Evolutionary conservation across 2,797 vertebrate species (phyloP).

Genomic region (Xiphorhynchus erythropygius): DNA sequence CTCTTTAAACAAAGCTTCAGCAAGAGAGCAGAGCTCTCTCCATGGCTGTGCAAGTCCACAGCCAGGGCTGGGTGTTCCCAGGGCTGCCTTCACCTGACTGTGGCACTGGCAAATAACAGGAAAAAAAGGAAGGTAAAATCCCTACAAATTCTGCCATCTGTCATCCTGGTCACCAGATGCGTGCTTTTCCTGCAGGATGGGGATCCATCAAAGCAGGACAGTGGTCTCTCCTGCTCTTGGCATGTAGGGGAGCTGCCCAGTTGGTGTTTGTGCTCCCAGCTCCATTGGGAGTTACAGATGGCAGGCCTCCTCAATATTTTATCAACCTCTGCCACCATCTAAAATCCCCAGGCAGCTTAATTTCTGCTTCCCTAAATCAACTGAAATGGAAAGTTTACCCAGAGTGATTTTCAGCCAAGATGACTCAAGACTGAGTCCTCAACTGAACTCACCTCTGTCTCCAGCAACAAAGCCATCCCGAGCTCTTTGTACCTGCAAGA

Average conservation of each 20-base stretch:
- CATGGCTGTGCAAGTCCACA: rapidly evolving
- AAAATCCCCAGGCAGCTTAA: slow-evolving; percentile 22
- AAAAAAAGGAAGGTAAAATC: neutral
- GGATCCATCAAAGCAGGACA: neutral
- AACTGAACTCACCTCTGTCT: neutral
- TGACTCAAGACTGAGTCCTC: slow-evolving; percentile 50
- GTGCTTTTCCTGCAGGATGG: neutral
- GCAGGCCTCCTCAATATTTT: slow-evolving; percentile 26
- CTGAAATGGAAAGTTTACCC: slow-evolving; percentile 35
- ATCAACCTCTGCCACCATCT: slow-evolving; percentile 10
- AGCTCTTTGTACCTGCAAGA: neutral
- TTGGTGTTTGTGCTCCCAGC: neutral
- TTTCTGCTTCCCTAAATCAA: neutral
- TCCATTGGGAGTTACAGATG: neutral
- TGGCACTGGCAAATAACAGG: neutral
- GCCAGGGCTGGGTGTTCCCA: neutral
- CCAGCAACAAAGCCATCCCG: neutral
- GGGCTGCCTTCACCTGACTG: neutral
- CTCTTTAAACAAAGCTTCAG: neutral
- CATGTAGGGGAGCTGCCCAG: neutral
- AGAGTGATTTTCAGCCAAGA: slow-evolving; percentile 6
- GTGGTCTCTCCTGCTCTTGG: neutral
- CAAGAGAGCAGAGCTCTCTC: neutral
- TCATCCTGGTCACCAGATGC: neutral
- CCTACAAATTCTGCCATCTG: neutral